A percentile compares a stretch with the other conserved stretches of the same genome.
These are phyloP conservation scores for Vulpes vulpes DNA, from an alignment of 2,113 vertebrate species.

Conservation along the genomic window DNA sequence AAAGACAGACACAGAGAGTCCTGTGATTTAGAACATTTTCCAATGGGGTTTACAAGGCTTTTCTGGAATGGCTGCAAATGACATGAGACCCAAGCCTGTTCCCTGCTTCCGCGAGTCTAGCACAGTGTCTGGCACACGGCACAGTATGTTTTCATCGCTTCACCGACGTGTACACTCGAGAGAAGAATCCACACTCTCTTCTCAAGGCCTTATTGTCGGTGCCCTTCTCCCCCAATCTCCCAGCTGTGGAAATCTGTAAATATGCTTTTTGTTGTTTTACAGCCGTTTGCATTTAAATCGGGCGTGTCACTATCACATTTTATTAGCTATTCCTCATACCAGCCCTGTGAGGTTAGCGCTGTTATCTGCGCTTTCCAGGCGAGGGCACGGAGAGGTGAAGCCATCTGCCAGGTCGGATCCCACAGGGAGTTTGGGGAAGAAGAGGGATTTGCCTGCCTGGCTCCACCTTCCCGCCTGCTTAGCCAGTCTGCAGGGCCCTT, in stretches of 20 bases:
- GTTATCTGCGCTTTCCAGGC: constrained; percentile 77
- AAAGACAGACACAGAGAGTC: not conserved
- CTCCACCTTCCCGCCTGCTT: not conserved
- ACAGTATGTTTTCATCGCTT: constrained; percentile 46
- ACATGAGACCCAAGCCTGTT: not conserved
- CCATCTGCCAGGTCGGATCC: not conserved
- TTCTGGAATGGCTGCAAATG: not conserved
- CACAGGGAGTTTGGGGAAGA: not conserved
- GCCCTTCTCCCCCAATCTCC: not conserved
- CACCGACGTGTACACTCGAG: not conserved
- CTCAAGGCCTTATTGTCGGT: constrained; percentile 59
- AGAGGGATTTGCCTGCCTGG: not conserved
- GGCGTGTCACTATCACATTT: constrained; percentile 76
- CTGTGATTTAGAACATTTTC: constrained; percentile 35
- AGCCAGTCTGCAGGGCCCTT: not conserved
- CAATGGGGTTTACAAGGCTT: not conserved
- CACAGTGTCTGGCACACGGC: not conserved
- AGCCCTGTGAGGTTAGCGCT: constrained; percentile 78
- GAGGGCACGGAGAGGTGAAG: constrained; percentile 75
- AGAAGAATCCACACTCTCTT: constrained; percentile 16
- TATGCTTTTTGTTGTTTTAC: constrained; percentile 76
- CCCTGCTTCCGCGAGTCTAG: constrained; percentile 23
- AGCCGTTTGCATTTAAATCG: constrained; percentile 79
- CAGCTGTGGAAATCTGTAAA: constrained; percentile 72
- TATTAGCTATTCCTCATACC: constrained; percentile 82